phyloP scores from a whole-genome alignment of 2,797 vertebrate genomes.

The Meda fulgida region DNA sequence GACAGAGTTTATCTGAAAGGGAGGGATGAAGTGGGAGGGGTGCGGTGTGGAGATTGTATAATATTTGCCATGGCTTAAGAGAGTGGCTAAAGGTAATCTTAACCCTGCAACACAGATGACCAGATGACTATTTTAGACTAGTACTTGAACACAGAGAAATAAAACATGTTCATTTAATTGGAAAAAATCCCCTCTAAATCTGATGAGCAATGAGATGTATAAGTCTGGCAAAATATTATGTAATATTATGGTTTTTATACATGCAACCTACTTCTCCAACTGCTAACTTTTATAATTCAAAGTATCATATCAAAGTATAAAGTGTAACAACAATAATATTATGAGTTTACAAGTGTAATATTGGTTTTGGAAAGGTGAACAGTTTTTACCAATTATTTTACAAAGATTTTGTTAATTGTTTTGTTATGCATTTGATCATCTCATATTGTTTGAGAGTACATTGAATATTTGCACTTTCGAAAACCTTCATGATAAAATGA shows the following conservation, averaged over 20 bases:
- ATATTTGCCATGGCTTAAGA: conserved; percentile 30
- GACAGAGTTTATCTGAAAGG: conserved; percentile 11
- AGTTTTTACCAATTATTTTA: neutral
- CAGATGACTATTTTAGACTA: neutral
- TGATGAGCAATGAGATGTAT: neutral
- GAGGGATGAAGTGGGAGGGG: conserved; percentile 6
- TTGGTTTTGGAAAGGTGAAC: neutral
- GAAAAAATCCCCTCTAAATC: neutral
- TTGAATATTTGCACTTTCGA: neutral
- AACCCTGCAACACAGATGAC: conserved; percentile 23
- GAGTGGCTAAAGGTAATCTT: conserved; percentile 31
- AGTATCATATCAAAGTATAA: neutral
- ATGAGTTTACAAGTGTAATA: neutral
- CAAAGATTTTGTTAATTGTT: neutral
- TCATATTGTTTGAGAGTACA: neutral
- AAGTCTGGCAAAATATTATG: neutral
- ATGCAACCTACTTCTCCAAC: neutral
- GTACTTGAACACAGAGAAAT: neutral
- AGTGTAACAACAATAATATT: neutral
- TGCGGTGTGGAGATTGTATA: conserved; percentile 26
- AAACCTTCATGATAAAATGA: neutral
- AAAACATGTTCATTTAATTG: neutral
- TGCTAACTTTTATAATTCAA: neutral
- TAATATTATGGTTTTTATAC: neutral
- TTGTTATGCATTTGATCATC: neutral